Base-by-base conservation (phyloP, 2,113 vertebrate species). In the Toxotes chatareus region DNA sequence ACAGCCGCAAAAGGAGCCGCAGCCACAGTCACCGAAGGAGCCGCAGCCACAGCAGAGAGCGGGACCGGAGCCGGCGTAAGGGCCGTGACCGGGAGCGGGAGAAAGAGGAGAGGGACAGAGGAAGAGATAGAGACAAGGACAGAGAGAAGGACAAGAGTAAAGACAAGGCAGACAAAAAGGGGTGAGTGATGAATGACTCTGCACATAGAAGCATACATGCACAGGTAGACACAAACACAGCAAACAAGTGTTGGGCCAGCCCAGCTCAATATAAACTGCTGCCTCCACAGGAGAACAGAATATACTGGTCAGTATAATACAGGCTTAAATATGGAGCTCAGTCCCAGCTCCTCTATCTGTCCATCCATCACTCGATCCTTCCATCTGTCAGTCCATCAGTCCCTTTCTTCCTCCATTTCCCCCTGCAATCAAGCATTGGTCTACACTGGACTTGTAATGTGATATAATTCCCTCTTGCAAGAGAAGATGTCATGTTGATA, bases 41-140 rank as follows among this genome's bases (percentile, higher is more conserved):
- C 32, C 95, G 91, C 71, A 89, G 95, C 17, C 94, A 86, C 51
- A 96, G 97, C 87, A 94, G 94, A 72, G 94, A 91, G 3, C 96
- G 95, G 46, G 95, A 94, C 21, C 93, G 95, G 47, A 95, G 96
- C 78, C 92, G 96, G 0, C 95, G 95, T 60, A 96, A 95, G 90
- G 95, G 89, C 82, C 94, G 92, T 27, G 96, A 95, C 19, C 96
- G 95, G 8, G 95, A 92, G 17, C 94, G 90, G 74, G 95, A 93
- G 7, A 96, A 95, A 73, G 97, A 97, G 4, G 96, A 96, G n/a
- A 31, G 13, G 0, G 70, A 73, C 0, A 85, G 73, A 66, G 7
- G 85, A 21, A 95, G 93, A 70, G 95, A 84, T 3, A 92, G 95
- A 92, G 96, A 92, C 31, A 94, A 42, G 56, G 87, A 89, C 60